phyloP scores from a whole-genome alignment of 1,140 invertebrate species.

The Caenorhabditis brenneri region DNA sequence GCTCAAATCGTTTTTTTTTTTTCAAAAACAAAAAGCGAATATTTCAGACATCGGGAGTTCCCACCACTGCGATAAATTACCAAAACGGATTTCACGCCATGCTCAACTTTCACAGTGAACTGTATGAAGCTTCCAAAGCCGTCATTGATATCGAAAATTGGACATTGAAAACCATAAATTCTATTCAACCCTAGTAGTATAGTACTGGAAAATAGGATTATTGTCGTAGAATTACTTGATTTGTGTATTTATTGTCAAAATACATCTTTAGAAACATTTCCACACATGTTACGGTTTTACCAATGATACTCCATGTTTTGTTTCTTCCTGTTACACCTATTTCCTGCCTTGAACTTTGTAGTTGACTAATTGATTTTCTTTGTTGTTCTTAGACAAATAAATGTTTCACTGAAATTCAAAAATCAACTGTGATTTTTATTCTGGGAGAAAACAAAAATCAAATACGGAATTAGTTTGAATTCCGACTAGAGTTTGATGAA shows the following conservation, averaged over 20 bases:
- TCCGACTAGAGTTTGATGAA: neutral
- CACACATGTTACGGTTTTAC: neutral
- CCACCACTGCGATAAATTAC: constrained; percentile 2
- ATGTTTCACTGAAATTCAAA: too few species aligned
- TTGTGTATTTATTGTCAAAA: constrained; percentile 15
- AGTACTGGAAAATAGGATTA: too few species aligned
- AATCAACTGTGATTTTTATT: constrained; percentile 20
- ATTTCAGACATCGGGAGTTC: neutral
- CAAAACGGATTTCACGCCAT: constrained; percentile 19
- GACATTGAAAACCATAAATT: neutral
- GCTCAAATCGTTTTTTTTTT: neutral
- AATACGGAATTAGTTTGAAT: neutral
- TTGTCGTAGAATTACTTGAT: neutral
- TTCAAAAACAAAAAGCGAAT: neutral
- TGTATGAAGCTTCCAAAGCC: neutral
- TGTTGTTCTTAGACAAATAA: too few species aligned
- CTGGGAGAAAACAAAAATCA: neutral
- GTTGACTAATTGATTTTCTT: neutral
- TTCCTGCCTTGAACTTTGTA: neutral
- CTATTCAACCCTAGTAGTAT: neutral
- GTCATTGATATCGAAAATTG: neutral
- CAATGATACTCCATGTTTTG: neutral
- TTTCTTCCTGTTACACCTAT: neutral
- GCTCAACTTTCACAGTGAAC: constrained; percentile 25
- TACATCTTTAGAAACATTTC: too few species aligned